Evolutionary conservation across 1,140 invertebrate species (phyloP).

Genomic region (Papilio aristodemus): DNA sequence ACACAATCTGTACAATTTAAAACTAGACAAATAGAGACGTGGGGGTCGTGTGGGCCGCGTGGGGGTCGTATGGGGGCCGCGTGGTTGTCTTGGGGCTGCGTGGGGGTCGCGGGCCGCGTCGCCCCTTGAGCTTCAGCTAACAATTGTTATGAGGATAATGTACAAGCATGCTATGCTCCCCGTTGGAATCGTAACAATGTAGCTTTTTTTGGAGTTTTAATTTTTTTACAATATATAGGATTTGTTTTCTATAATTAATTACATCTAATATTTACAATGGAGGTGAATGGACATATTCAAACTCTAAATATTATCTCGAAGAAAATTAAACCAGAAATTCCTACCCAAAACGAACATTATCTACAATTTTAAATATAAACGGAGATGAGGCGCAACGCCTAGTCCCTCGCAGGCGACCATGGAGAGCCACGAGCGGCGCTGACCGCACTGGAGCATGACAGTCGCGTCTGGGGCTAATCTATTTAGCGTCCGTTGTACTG

Average conservation of each 20-base stretch:
- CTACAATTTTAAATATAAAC: conserved; percentile 75
- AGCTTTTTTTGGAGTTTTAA: conserved; percentile 78
- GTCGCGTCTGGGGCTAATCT: not conserved
- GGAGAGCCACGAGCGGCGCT: not conserved
- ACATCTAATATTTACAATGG: conserved; percentile 80
- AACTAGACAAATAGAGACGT: conserved; percentile 47
- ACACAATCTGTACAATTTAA: conserved; percentile 54
- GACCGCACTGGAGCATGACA: not conserved
- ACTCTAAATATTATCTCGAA: conserved; percentile 75
- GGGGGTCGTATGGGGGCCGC: not conserved
- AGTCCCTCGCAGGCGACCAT: conserved; percentile 1
- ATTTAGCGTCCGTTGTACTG: not conserved
- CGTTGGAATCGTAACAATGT: conserved; percentile 72
- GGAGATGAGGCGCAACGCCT: conserved; percentile 49
- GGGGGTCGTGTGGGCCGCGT: not conserved
- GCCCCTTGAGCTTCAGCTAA: conserved; percentile 61
- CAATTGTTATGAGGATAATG: conserved; percentile 66
- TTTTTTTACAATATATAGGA: conserved; percentile 81
- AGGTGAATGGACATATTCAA: conserved; percentile 78
- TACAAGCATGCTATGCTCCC: conserved; percentile 60
- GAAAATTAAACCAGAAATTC: conserved; percentile 75
- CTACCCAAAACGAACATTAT: conserved; percentile 78
- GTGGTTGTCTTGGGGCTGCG: not conserved
- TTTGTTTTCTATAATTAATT: conserved; percentile 79
- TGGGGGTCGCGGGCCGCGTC: conserved; percentile 16